These are phyloP conservation scores for Dasypogon diadema DNA, from an alignment of 2,888 invertebrate species.

Conservation along the genomic window DNA sequence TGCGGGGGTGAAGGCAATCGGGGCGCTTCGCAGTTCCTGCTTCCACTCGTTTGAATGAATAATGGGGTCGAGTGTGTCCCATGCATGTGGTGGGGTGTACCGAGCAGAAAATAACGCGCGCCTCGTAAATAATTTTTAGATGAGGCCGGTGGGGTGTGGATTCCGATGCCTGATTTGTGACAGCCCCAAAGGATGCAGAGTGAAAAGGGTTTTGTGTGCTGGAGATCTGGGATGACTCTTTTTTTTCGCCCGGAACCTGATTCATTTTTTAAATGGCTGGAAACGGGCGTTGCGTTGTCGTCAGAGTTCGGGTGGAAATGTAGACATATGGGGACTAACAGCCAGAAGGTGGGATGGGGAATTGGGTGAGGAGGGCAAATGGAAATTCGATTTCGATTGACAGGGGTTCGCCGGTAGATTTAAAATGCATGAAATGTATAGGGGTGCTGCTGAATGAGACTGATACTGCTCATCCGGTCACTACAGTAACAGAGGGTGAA, in stretches of 20 bases:
- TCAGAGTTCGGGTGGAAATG: background rate
- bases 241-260: constrained; percentile 16
- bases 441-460: constrained; percentile 10
- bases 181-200: constrained; percentile 1
- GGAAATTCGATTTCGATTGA: constrained; percentile 35
- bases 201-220: constrained; percentile 15
- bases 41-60: constrained; percentile 31
- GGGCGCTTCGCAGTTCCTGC: background rate
- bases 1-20: constrained; percentile 1
- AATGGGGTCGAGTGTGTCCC: constrained; percentile 45
- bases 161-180: constrained; percentile 31
- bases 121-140: constrained; percentile 47
- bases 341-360: background rate
- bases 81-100: background rate
- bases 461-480: constrained; percentile 31
- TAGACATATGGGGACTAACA: constrained; percentile 10
- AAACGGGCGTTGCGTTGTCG: background rate
- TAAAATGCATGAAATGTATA: constrained; percentile 43
- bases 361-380: constrained; percentile 7
- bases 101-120: constrained; percentile 40
- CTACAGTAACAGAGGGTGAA: constrained; percentile 11
- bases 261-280: constrained; percentile 41
- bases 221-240: constrained; percentile 15
- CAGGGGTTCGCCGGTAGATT: constrained; percentile 13
- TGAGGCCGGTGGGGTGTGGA: constrained; percentile 2